Conservation (phyloP, 2,888 invertebrate species). For the Drosophila planitibia region DNA sequence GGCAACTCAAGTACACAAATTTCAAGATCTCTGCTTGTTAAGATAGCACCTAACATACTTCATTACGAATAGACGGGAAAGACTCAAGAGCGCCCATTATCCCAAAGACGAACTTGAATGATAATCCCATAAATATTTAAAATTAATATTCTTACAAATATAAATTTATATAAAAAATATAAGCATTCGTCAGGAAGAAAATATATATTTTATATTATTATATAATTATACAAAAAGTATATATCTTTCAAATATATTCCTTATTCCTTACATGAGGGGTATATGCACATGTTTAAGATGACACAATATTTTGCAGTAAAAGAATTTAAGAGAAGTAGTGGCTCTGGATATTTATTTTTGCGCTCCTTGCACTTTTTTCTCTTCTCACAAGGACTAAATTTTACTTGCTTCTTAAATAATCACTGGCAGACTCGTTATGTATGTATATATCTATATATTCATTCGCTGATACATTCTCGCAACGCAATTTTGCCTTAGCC, state of each 20-base stretch:
- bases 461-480: conserved; percentile 1
- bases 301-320: not conserved
- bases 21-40: not conserved
- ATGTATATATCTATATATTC: not conserved
- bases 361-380: not conserved
- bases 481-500: not conserved
- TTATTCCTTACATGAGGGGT: too few species aligned
- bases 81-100: not conserved
- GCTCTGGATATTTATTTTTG: not conserved
- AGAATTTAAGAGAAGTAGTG: not conserved
- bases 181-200: not conserved
- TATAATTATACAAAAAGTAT: not conserved
- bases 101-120: not conserved
- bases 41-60: not conserved
- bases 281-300: not conserved
- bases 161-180: not conserved
- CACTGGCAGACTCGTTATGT: not conserved
- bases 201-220: too few species aligned
- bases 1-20: not conserved
- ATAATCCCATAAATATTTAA: not conserved
- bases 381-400: not conserved
- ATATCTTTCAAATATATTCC: not conserved
- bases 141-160: not conserved
- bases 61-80: not conserved
- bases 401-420: not conserved